Evolutionary conservation across 92 coral and sea anemone genomes (phyloP), one percentile per base, ranked within the genome.

Genomic region (Palythoa grandis): DNA sequence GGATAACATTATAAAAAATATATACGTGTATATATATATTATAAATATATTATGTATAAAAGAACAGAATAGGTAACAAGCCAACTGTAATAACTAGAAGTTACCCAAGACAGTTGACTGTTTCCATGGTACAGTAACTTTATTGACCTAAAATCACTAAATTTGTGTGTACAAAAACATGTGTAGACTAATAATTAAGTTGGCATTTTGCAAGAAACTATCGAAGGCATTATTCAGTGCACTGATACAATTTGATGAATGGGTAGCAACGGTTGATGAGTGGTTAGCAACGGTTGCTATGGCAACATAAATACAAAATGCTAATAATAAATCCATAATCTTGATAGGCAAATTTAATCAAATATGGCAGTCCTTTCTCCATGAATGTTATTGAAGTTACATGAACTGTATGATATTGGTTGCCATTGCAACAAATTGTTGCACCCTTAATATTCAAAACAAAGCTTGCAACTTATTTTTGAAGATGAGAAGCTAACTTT

Each of bases 391-490:
- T 65, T 65, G 68, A 54, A 10, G 2, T 54, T 65, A 65, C 25
- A 65, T 65, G 35, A 65, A 65, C 35, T 65, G 25, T 65, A 65
- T 65, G 13, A 54, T 54, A 65, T 65, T 65, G 23, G 70, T 65
- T 65, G 70, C 35, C 37, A 65, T 65, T 3, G 35, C 70, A 65
- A 65, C 70, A 65, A 65, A 23, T 65, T 65, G 25, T 65, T 65
- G 70, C 70, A 65, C 70, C 70, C 70, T 65, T 65, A 65, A 65
- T 65, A 65, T 16, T 65, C 70, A 65, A 65, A 65, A 65, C 70
- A 65, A 65, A 17, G 70, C 70, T 65, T 65, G 70, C 70, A 65
- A 61, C 68, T 61, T 61, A 61, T 61, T 61, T 61, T 61, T 61
- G 68, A 52, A 52, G 5, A 52, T 5, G 54, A 52, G 54, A 52